A percentile compares a stretch with the other conserved stretches of the same genome.
Evolutionary conservation across 1,140 invertebrate genomes (phyloP).

Genomic region (Habropoda laboriosa): DNA sequence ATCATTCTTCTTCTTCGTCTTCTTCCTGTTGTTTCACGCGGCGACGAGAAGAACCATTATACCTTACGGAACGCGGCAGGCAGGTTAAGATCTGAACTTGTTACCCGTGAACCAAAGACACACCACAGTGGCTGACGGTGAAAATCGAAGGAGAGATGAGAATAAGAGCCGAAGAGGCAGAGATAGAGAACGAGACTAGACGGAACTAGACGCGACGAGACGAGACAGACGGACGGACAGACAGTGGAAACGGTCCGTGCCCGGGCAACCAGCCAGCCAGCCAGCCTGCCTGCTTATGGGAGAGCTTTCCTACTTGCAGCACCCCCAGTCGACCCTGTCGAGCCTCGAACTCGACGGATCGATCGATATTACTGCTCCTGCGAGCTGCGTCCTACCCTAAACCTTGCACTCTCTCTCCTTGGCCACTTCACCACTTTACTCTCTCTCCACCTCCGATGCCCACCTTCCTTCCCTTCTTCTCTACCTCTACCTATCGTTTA

Average conservation of each 20-base stretch:
- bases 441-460: conserved; percentile 2
- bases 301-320: conserved; percentile 54
- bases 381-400: conserved; percentile 69
- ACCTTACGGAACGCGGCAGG: no score
- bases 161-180: not conserved
- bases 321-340: conserved; percentile 65
- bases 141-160: not conserved
- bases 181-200: not conserved
- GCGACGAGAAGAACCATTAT: no score
- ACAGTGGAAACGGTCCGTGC: conserved; percentile 61
- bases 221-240: conserved; percentile 40
- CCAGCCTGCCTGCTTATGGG: conserved; percentile 62
- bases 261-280: conserved; percentile 61
- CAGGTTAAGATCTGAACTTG: no score
- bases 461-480: not conserved
- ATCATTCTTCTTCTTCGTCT: not conserved
- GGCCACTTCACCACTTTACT: conserved; percentile 7
- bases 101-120: no score
- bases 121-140: no score
- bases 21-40: no score
- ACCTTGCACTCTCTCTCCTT: conserved; percentile 73
- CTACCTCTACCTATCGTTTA: not conserved
- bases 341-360: conserved; percentile 69
- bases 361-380: conserved; percentile 81
- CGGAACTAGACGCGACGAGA: conserved; percentile 1